A percentile compares a stretch with the other conserved stretches of the same genome.
These are phyloP conservation scores for Rallus crepitans DNA, from an alignment of 2,797 vertebrate species.

Conservation along the genomic window DNA sequence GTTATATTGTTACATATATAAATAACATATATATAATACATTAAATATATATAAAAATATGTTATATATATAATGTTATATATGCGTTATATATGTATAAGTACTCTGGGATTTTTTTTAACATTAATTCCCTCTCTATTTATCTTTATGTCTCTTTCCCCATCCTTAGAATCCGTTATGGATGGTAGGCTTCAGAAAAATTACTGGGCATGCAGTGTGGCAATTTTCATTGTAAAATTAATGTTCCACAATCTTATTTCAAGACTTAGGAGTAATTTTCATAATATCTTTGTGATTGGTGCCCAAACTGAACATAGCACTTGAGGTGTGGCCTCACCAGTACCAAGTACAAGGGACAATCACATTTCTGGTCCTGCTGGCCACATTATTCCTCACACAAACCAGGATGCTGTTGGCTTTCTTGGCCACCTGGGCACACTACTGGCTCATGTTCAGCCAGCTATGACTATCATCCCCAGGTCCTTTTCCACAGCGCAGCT, in stretches of 20 bases:
- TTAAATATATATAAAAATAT: too few relatives aligned
- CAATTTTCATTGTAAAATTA: background rate
- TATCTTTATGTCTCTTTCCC: background rate
- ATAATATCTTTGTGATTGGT: background rate
- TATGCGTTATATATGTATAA: too few relatives aligned
- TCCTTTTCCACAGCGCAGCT: rapidly evolving
- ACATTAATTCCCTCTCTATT: background rate
- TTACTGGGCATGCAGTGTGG: background rate
- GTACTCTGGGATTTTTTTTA: background rate
- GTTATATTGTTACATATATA: too few relatives aligned
- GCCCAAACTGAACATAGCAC: background rate
- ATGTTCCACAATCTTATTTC: background rate
- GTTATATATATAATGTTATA: too few relatives aligned
- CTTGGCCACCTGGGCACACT: background rate
- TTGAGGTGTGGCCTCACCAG: background rate
- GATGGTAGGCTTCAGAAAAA: background rate
- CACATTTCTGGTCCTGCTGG: background rate
- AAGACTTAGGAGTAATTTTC: background rate
- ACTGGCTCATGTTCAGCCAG: background rate
- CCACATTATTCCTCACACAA: background rate
- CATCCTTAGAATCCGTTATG: background rate
- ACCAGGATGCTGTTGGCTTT: background rate
- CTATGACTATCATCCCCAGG: rapidly evolving
- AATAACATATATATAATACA: too few relatives aligned
- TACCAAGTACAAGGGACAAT: background rate